Percentiles rank a stretch among this genome's conserved stretches.
phyloP scores from a whole-genome alignment of 1,140 invertebrate genomes.

The Drusus annulatus region DNA sequence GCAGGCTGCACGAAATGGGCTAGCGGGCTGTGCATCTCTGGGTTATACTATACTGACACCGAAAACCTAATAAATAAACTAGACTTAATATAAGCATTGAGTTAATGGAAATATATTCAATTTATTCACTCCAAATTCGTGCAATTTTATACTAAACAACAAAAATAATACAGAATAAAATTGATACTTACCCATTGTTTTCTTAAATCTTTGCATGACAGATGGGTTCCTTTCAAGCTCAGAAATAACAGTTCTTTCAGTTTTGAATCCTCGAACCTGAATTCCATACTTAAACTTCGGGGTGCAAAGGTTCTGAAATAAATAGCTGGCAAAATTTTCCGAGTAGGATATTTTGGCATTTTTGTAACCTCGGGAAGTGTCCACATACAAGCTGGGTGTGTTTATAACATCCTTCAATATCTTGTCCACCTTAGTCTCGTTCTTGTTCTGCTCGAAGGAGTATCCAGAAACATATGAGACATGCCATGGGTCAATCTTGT shows the following conservation, averaged over 20 bases:
- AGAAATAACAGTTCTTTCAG: constrained; percentile 78
- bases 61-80: no score
- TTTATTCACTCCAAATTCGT: no score
- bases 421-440: constrained; percentile 48
- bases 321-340: constrained; percentile 59
- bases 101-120: no score
- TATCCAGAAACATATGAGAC: constrained; percentile 66
- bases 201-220: constrained; percentile 73
- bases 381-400: constrained; percentile 38
- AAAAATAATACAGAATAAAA: no score
- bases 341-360: constrained; percentile 60
- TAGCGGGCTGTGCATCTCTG: no score
- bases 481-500: constrained; percentile 57
- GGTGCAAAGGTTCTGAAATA: constrained; percentile 59
- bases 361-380: constrained; percentile 43
- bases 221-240: constrained; percentile 81
- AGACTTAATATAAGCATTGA: no score
- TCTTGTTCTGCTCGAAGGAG: constrained; percentile 67
- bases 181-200: constrained; percentile 66
- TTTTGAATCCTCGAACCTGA: constrained; percentile 81
- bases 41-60: no score
- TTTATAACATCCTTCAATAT: constrained; percentile 28
- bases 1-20: no score
- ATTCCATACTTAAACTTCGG: constrained; percentile 69
- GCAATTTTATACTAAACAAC: no score